Evolutionary conservation across 30 jellyfish, hydroid and myxozoan species (phyloP).

Genomic region (Morbakka virulenta): DNA sequence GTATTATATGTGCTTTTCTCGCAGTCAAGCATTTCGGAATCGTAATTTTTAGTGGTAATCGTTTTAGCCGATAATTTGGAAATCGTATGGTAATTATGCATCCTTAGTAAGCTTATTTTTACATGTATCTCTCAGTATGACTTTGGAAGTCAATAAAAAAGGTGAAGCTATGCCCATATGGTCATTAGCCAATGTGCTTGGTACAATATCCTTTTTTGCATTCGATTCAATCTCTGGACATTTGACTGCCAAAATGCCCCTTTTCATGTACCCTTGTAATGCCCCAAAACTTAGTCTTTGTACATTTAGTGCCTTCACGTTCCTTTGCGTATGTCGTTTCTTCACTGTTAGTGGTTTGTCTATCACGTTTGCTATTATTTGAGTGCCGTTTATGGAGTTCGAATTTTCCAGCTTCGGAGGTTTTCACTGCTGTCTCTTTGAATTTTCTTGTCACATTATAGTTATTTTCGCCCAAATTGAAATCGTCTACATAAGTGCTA

Average conservation of each 20-base stretch:
- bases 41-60: constrained; percentile 29
- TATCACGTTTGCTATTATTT: constrained; percentile 20
- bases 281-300: constrained; percentile 60
- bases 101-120: constrained; percentile 65
- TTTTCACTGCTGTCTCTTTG: constrained; percentile 28
- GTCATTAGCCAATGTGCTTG: constrained; percentile 47
- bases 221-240: constrained; percentile 19
- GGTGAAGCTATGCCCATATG: constrained; percentile 67
- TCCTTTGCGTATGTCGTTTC: constrained; percentile 57
- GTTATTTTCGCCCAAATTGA: constrained; percentile 7
- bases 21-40: constrained; percentile 54
- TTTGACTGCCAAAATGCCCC: constrained; percentile 36
- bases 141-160: constrained; percentile 23
- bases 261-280: constrained; percentile 55
- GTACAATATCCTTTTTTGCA: constrained; percentile 24
- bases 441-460: constrained; percentile 6
- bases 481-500: constrained; percentile 47
- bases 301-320: constrained; percentile 31
- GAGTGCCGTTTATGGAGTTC: constrained; percentile 67
- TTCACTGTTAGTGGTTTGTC: neutral
- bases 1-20: constrained; percentile 4
- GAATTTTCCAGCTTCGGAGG: constrained; percentile 48
- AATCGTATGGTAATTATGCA: constrained; percentile 22
- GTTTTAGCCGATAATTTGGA: constrained; percentile 12
- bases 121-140: constrained; percentile 43